Evolutionary conservation across 2,888 invertebrate genomes (phyloP).

Genomic region (Harpalus rubripes): DNA sequence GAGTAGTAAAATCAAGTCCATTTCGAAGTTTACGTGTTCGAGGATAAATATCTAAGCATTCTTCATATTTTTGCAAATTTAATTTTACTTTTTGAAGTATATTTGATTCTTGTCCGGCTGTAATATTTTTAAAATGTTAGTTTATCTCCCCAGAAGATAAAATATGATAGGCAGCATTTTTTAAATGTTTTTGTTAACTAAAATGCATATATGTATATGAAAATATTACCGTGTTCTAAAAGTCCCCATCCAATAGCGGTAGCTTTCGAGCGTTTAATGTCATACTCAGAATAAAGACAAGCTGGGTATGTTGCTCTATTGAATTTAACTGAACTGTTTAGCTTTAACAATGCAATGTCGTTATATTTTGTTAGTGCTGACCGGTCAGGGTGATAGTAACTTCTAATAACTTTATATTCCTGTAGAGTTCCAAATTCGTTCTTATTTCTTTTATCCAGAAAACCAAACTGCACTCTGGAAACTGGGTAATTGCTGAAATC

Average conservation of each 20-base stretch:
- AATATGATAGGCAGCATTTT: too few relatives aligned
- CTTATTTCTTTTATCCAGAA: constrained; percentile 75
- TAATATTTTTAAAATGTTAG: background rate
- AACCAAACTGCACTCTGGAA: constrained; percentile 77
- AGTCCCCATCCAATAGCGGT: constrained; percentile 78
- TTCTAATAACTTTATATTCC: constrained; percentile 73
- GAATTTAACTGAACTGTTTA: constrained; percentile 75
- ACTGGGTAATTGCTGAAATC: constrained; percentile 66
- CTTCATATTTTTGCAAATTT: background rate
- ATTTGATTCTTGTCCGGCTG: background rate
- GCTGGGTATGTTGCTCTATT: constrained; percentile 76
- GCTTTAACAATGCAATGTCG: constrained; percentile 78
- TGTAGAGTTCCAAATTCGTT: constrained; percentile 72
- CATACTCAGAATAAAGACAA: constrained; percentile 74
- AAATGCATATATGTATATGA: too few relatives aligned
- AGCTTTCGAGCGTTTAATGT: constrained; percentile 70
- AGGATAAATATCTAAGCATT: background rate
- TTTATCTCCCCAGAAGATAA: too few relatives aligned
- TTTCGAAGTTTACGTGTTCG: constrained; percentile 2
- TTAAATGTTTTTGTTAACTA: too few relatives aligned
- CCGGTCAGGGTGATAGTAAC: constrained; percentile 77
- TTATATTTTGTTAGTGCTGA: constrained; percentile 76
- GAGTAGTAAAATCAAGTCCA: constrained; percentile 8
- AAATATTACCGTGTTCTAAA: background rate
- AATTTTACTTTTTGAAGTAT: background rate